phyloP scores from a whole-genome alignment of 2,888 invertebrate genomes.

The Tholera decimalis region DNA sequence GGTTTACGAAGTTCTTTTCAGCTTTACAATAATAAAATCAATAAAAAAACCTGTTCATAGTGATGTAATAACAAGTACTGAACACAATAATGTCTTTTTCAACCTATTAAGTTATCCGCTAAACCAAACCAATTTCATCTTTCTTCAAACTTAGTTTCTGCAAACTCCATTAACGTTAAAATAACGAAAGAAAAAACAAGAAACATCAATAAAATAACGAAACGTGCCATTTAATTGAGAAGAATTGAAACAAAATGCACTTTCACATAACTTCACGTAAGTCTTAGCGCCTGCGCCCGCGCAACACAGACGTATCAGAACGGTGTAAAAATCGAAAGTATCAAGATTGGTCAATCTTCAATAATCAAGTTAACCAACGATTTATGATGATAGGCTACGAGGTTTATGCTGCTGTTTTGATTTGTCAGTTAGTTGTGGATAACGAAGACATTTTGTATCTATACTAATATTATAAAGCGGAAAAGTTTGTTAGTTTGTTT shows the following conservation, averaged over 20 bases:
- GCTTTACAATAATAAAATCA: too few species aligned
- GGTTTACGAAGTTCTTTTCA: too few species aligned
- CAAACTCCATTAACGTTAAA: conserved; percentile 17
- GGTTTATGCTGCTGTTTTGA: not conserved
- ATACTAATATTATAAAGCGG: not conserved
- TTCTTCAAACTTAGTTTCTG: not conserved
- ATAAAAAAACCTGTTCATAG: too few species aligned
- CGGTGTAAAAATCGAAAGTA: conserved; percentile 56
- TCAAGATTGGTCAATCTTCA: conserved; percentile 45
- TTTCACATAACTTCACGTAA: conserved; percentile 65
- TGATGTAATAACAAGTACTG: not conserved
- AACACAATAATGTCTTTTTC: conserved; percentile 4
- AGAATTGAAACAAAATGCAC: conserved; percentile 44
- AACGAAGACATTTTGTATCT: too few species aligned
- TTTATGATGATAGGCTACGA: conserved; percentile 6
- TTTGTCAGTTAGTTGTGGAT: not conserved
- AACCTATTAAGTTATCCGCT: not conserved
- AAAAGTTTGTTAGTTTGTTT: too few species aligned
- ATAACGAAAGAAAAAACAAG: conserved; percentile 3
- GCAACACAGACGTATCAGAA: conserved; percentile 35
- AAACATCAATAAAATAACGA: conserved; percentile 33
- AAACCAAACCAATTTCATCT: not conserved
- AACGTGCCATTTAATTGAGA: conserved; percentile 54
- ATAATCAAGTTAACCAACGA: conserved; percentile 24
- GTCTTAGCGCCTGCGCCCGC: conserved; percentile 29